These are phyloP conservation scores for Rissa tridactyla DNA, from an alignment of 2,113 vertebrate species.

Conservation along the genomic window DNA sequence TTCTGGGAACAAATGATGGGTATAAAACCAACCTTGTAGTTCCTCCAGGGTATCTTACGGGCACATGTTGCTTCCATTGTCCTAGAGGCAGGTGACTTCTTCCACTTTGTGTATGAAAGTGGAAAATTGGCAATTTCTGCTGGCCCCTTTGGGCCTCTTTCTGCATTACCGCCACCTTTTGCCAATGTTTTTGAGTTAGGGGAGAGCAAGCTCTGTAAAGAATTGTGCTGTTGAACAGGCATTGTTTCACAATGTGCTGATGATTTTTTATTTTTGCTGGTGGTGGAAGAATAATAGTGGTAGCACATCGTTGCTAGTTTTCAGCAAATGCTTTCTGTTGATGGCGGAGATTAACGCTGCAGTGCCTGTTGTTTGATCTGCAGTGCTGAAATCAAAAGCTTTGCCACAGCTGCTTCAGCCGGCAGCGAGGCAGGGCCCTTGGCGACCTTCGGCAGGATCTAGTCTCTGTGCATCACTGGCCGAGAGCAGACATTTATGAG, in stretches of 20 bases:
- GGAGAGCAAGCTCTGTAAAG: neutral
- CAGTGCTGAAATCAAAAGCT: neutral
- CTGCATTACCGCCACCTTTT: neutral
- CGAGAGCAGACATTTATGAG: neutral
- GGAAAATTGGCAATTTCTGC: neutral
- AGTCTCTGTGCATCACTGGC: neutral
- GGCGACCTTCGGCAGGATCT: neutral
- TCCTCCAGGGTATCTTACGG: neutral
- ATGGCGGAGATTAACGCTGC: neutral
- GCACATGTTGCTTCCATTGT: neutral
- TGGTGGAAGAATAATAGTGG: neutral
- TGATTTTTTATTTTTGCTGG: neutral
- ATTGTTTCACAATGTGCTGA: neutral
- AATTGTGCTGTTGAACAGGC: neutral
- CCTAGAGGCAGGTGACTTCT: neutral
- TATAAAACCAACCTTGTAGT: neutral
- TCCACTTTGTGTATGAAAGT: neutral
- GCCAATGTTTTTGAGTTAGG: neutral
- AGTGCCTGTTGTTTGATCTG: conserved; percentile 4
- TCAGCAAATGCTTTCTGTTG: neutral
- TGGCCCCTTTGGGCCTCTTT: neutral
- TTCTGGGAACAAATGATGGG: neutral
- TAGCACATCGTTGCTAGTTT: neutral
- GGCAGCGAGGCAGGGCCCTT: rapidly evolving
- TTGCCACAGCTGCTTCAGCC: neutral